Percentiles rank a stretch among this genome's conserved stretches.
These are phyloP conservation scores for Clavelina lepadiformis DNA, from an alignment of 23 tunicate species.

Conservation along the genomic window DNA sequence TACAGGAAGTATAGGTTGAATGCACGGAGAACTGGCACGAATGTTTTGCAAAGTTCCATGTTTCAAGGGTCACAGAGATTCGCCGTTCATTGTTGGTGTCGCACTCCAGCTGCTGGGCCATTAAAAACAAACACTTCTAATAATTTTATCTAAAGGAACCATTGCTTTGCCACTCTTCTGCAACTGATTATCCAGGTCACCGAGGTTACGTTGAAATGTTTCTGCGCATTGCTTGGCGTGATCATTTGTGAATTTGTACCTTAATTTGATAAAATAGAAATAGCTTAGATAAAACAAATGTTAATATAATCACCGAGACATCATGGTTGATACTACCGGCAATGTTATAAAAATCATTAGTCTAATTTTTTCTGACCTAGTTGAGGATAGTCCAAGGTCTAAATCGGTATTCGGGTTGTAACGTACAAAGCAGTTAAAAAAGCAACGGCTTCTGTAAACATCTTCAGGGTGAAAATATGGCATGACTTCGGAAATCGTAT, in stretches of 20 bases:
- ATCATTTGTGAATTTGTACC: constrained; percentile 36
- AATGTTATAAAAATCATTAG: neutral
- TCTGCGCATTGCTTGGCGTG: constrained; percentile 17
- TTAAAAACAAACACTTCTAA: constrained; percentile 57
- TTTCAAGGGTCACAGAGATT: too few species aligned
- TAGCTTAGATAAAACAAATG: too few species aligned
- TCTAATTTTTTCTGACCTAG: constrained; percentile 31
- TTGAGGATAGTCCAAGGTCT: constrained; percentile 31
- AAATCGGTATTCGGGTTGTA: constrained; percentile 18
- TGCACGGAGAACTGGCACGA: too few species aligned
- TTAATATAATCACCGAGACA: too few species aligned
- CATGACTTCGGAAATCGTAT: too few species aligned
- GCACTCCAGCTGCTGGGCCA: too few species aligned
- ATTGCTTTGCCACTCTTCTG: constrained; percentile 38
- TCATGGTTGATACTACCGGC: too few species aligned
- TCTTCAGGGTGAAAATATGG: constrained; percentile 21
- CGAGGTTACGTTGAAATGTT: constrained; percentile 19
- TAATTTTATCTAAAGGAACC: constrained; percentile 13
- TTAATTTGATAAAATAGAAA: too few species aligned
- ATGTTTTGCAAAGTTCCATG: too few species aligned
- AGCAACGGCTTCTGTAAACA: constrained; percentile 35
- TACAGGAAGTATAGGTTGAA: too few species aligned
- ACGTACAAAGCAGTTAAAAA: constrained; percentile 30
- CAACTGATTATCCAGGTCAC: constrained; percentile 19
- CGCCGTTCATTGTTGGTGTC: too few species aligned